These are phyloP conservation scores for Papilio machaon DNA, from an alignment of 1,140 invertebrate genomes.

Conservation along the genomic window DNA sequence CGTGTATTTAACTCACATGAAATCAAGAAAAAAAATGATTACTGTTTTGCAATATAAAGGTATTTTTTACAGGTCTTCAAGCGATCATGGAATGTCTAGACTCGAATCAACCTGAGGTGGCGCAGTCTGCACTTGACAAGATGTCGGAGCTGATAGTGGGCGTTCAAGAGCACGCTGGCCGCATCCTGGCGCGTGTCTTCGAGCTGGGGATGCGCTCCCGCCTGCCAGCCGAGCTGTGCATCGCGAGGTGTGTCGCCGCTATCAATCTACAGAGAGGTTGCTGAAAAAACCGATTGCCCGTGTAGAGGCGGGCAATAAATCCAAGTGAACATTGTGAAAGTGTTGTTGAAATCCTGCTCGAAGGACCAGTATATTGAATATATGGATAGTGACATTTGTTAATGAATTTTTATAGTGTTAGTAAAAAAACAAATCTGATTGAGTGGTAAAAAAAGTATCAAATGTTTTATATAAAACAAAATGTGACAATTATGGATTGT, in stretches of 20 bases:
- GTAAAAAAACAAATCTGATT: not conserved
- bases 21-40: too few species aligned
- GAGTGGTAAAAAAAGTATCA: not conserved
- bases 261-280: conserved; percentile 92
- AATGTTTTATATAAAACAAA: too few species aligned
- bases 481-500: not conserved
- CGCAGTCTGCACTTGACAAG: conserved; percentile 90
- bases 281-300: conserved; percentile 63
- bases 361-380: not conserved
- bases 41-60: too few species aligned
- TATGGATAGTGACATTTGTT: not conserved
- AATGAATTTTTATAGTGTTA: not conserved
- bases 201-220: conserved; percentile 90
- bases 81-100: conserved; percentile 91
- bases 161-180: conserved; percentile 91
- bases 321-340: not conserved
- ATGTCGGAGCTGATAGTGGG: conserved; percentile 91
- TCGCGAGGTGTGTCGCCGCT: conserved; percentile 90
- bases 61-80: conserved; percentile 79
- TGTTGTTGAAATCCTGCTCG: not conserved
- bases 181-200: conserved; percentile 91
- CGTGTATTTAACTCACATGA: too few species aligned
- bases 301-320: not conserved
- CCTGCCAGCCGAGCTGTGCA: conserved; percentile 89
- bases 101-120: conserved; percentile 89